These are phyloP conservation scores for Strongylocentrotus purpuratus DNA, from an alignment of 35 echinoderm and acorn worm species.

Conservation along the genomic window DNA sequence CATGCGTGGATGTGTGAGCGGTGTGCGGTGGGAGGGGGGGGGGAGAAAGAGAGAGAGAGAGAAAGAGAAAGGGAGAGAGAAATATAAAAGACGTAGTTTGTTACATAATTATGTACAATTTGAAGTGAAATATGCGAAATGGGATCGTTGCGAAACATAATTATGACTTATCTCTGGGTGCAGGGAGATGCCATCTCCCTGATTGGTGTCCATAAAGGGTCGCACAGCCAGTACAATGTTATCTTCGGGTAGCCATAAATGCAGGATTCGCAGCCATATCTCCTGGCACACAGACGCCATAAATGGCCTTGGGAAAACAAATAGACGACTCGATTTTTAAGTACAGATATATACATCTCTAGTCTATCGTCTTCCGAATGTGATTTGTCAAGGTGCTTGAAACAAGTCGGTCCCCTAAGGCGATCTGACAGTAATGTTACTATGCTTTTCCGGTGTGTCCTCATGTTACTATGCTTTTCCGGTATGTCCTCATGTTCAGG, in stretches of 20 bases:
- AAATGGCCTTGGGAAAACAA: not conserved
- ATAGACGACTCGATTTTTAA: not conserved
- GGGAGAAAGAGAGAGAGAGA: not conserved
- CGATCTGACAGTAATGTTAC: not conserved
- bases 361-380: not conserved
- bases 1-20: not conserved
- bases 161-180: not conserved
- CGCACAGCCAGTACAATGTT: not conserved
- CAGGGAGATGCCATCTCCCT: too few relatives aligned
- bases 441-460: not conserved
- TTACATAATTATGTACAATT: not conserved
- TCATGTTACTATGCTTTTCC: not conserved
- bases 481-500: not conserved
- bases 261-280: not conserved
- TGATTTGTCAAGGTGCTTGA: conserved; percentile 4
- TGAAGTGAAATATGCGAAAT: not conserved
- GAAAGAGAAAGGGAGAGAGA: not conserved
- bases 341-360: not conserved
- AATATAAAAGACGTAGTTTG: not conserved
- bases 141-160: not conserved
- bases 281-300: not conserved
- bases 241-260: not conserved
- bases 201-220: not conserved
- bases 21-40: not conserved
- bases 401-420: not conserved